These are phyloP conservation scores for Coluber constrictor DNA, from an alignment of 2,797 vertebrate genomes.

Conservation along the genomic window DNA sequence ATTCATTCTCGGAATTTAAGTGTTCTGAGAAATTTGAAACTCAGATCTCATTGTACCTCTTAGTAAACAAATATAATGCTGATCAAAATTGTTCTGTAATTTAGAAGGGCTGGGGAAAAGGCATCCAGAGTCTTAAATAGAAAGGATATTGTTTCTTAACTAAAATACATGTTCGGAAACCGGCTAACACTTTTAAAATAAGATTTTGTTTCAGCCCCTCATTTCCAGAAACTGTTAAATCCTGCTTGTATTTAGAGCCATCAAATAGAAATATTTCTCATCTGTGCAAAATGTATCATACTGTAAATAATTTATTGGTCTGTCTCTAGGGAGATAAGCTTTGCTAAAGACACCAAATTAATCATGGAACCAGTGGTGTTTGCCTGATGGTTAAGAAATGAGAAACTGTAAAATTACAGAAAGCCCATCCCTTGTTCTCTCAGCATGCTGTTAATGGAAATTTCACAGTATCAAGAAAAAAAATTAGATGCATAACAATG, in stretches of 20 bases:
- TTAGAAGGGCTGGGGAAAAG: background rate
- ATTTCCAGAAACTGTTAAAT: constrained; percentile 39
- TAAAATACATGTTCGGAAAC: background rate
- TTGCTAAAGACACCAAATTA: constrained; percentile 51
- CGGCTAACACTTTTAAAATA: constrained; percentile 1
- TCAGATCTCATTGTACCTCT: background rate
- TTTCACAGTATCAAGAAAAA: constrained; percentile 32
- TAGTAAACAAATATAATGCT: background rate
- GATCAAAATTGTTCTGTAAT: background rate
- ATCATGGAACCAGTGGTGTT: constrained; percentile 45
- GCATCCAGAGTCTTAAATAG: background rate
- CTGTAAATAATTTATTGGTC: constrained; percentile 55
- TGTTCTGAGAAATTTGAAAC: background rate
- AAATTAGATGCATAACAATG: constrained; percentile 51
- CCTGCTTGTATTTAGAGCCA: constrained; percentile 38
- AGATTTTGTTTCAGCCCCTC: constrained; percentile 21
- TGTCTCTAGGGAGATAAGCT: constrained; percentile 45
- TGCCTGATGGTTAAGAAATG: constrained; percentile 59
- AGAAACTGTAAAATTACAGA: constrained; percentile 55
- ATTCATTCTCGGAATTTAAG: background rate
- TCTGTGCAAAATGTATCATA: constrained; percentile 49
- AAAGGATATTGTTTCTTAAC: background rate
- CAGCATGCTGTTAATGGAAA: constrained; percentile 43
- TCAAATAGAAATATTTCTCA: constrained; percentile 54
- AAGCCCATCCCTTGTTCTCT: constrained; percentile 10